These are phyloP conservation scores for Heliconius erato DNA, from an alignment of 2,888 invertebrate genomes.

Conservation along the genomic window DNA sequence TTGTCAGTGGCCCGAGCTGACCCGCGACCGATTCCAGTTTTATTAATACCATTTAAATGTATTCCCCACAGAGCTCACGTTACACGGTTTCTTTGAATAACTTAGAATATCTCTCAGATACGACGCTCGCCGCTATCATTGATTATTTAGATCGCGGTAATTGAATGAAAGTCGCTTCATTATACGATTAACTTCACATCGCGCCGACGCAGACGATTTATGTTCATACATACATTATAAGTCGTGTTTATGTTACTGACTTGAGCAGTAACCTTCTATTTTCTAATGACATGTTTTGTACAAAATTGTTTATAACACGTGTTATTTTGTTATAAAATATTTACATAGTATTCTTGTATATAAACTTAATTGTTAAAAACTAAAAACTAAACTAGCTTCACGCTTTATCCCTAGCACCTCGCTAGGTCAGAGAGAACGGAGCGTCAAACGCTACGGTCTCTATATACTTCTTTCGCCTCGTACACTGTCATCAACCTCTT, in stretches of 20 bases:
- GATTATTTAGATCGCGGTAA: constrained; percentile 39
- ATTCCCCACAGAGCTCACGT: constrained; percentile 25
- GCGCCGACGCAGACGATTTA: neutral
- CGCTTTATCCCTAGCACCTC: too few relatives aligned
- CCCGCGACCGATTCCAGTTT: constrained; percentile 30
- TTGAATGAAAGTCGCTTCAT: constrained; percentile 38
- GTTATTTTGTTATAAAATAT: neutral
- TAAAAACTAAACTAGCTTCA: too few relatives aligned
- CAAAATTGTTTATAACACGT: neutral
- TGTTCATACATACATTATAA: constrained; percentile 25
- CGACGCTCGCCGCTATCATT: constrained; percentile 32
- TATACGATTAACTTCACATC: constrained; percentile 29
- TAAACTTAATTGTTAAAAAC: too few relatives aligned
- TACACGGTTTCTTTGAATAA: constrained; percentile 38
- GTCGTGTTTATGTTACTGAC: neutral
- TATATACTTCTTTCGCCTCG: too few relatives aligned
- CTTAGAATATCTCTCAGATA: constrained; percentile 41
- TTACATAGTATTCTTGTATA: too few relatives aligned
- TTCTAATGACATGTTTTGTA: neutral
- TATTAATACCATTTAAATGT: constrained; percentile 40
- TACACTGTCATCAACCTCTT: too few relatives aligned
- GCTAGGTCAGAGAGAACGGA: too few relatives aligned
- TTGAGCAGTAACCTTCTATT: neutral
- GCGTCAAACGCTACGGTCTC: too few relatives aligned
- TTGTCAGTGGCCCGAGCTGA: constrained; percentile 19